These are phyloP conservation scores for Tridacna crocea DNA, from an alignment of 2,888 invertebrate species.

Conservation along the genomic window DNA sequence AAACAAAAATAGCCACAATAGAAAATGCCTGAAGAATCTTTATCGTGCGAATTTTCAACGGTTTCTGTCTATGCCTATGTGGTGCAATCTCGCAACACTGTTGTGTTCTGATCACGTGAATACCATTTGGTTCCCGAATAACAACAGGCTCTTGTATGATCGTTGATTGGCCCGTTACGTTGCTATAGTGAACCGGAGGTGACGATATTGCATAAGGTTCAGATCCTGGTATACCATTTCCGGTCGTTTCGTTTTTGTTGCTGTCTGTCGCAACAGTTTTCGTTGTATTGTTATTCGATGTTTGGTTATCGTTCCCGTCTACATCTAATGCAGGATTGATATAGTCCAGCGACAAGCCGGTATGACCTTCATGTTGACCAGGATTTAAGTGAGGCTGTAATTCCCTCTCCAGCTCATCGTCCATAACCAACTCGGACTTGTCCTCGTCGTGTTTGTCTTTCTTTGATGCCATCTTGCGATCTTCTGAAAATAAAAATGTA, in stretches of 20 bases:
- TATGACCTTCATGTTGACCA: neutral
- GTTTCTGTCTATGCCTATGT: constrained; percentile 61
- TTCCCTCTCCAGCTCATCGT: constrained; percentile 49
- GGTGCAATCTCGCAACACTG: constrained; percentile 58
- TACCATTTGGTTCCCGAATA: constrained; percentile 59
- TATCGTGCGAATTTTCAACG: constrained; percentile 63
- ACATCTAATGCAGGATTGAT: constrained; percentile 41
- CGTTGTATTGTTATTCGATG: constrained; percentile 16
- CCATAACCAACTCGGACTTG: constrained; percentile 47
- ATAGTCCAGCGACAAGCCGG: constrained; percentile 31
- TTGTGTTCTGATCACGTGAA: constrained; percentile 66
- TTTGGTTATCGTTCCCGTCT: neutral
- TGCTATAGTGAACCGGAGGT: constrained; percentile 64
- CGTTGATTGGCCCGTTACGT: constrained; percentile 59
- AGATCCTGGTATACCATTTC: constrained; percentile 1
- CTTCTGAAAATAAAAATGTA: constrained; percentile 33
- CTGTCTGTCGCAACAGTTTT: neutral
- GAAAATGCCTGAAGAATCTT: constrained; percentile 71
- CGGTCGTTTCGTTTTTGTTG: neutral
- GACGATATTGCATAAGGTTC: constrained; percentile 16
- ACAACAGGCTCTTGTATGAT: constrained; percentile 66
- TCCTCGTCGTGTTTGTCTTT: constrained; percentile 39
- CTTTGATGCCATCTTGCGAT: constrained; percentile 26
- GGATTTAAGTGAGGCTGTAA: constrained; percentile 25
- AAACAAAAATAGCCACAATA: constrained; percentile 71